Percentiles rank a stretch among this genome's conserved stretches.
Conservation (phyloP, 2,888 invertebrate species). For the Rambutsinella grinnellia region DNA sequence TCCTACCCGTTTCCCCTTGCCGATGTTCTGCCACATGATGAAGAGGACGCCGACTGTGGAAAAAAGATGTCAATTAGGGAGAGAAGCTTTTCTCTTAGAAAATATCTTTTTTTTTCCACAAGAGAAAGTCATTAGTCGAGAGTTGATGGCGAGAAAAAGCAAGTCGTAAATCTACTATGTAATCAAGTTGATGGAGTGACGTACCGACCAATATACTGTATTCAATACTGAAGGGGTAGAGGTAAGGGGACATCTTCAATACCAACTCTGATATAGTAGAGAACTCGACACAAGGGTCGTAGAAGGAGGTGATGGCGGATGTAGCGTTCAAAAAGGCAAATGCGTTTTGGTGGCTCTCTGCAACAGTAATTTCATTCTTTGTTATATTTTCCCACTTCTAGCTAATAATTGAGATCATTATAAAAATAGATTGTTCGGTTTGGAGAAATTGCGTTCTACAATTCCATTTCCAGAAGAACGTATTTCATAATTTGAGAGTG, state of each 20-base stretch:
- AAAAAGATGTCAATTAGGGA: conserved; percentile 3
- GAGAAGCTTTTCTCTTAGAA: too few relatives aligned
- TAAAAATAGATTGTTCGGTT: too few relatives aligned
- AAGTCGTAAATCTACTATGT: too few relatives aligned
- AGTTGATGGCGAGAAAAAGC: too few relatives aligned
- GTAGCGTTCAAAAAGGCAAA: conserved; percentile 70
- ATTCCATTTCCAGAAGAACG: too few relatives aligned
- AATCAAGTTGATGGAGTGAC: conserved; percentile 46
- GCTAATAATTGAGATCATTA: too few relatives aligned
- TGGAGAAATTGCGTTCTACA: too few relatives aligned
- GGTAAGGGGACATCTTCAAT: conserved; percentile 77
- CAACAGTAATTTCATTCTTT: too few relatives aligned
- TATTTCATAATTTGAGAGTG: too few relatives aligned
- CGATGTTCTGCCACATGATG: conserved; percentile 82
- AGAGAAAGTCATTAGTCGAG: too few relatives aligned
- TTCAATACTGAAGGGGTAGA: conserved; percentile 85
- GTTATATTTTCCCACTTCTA: too few relatives aligned
- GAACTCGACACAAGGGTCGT: conserved; percentile 67
- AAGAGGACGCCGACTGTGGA: conserved; percentile 78
- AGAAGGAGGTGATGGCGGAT: conserved; percentile 65
- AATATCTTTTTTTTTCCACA: too few relatives aligned
- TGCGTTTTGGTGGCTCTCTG: conserved; percentile 68
- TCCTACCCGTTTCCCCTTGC: conserved; percentile 70
- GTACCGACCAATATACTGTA: conserved; percentile 83
- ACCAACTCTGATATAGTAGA: conserved; percentile 67